These are phyloP conservation scores for Hypomecis punctinalis DNA, from an alignment of 2,888 invertebrate species.

Conservation along the genomic window DNA sequence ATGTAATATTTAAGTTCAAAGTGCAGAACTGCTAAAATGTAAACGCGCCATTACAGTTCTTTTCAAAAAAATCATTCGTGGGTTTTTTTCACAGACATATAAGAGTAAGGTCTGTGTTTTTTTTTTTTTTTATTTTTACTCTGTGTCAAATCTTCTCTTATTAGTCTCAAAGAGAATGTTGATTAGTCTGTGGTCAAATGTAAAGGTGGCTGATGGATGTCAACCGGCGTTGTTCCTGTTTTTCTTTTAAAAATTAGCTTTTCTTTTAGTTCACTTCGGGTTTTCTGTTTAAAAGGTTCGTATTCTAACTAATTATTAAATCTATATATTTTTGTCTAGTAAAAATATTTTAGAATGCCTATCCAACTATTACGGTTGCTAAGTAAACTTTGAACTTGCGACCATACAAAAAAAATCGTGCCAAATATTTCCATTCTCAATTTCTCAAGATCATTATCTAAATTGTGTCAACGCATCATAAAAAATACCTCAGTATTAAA, in stretches of 20 bases:
- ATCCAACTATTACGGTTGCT: not conserved
- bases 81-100: too few species aligned
- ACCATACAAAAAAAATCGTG: conserved; percentile 8
- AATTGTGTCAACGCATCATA: not conserved
- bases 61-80: too few species aligned
- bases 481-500: not conserved
- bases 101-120: not conserved
- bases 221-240: conserved; percentile 19
- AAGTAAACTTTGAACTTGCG: conserved; percentile 27
- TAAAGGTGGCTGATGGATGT: conserved; percentile 21
- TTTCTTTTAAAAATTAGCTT: conserved; percentile 7
- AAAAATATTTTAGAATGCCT: not conserved
- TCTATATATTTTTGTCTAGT: not conserved
- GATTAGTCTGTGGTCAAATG: too few species aligned
- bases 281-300: conserved; percentile 15
- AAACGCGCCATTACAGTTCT: not conserved
- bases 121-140: not conserved
- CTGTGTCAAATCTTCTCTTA: too few species aligned
- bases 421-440: conserved; percentile 3
- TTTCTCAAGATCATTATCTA: not conserved
- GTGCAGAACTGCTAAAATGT: not conserved
- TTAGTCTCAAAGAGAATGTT: too few species aligned
- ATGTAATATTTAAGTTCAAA: not conserved
- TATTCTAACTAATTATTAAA: not conserved
- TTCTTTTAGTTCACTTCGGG: conserved; percentile 10